Evolutionary conservation across 2,888 invertebrate genomes (phyloP).

Genomic region (Ametastegia equiseti): DNA sequence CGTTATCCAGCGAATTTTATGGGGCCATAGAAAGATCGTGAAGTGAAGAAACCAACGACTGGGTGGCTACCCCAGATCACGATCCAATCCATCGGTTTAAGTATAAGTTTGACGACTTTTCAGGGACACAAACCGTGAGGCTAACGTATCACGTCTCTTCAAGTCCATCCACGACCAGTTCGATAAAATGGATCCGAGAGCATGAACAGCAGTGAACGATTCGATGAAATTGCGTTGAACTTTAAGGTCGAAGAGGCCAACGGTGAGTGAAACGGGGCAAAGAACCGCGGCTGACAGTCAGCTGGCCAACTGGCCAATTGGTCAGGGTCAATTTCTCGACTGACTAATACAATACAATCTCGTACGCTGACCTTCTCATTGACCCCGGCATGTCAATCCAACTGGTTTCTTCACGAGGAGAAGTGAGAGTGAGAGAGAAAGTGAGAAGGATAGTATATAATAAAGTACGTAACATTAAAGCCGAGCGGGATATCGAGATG

Average conservation of each 20-base stretch:
- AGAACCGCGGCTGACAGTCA: slow-evolving; percentile 24
- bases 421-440: slow-evolving; percentile 67
- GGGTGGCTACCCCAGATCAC: background rate
- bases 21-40: background rate
- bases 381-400: slow-evolving; percentile 56
- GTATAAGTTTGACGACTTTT: background rate
- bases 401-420: background rate
- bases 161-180: background rate
- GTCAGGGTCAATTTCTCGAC: slow-evolving; percentile 64
- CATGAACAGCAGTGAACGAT: slow-evolving; percentile 26
- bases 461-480: background rate
- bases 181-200: slow-evolving; percentile 26
- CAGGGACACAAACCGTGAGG: background rate
- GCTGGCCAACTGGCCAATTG: slow-evolving; percentile 55
- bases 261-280: slow-evolving; percentile 23
- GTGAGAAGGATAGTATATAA: slow-evolving; percentile 74
- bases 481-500: too few relatives aligned
- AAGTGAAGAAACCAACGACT: background rate
- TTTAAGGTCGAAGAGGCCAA: slow-evolving; percentile 35
- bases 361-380: slow-evolving; percentile 59
- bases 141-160: background rate
- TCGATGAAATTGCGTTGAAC: slow-evolving; percentile 47
- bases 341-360: slow-evolving; percentile 62
- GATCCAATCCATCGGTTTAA: slow-evolving; percentile 11
- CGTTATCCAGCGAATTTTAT: background rate